phyloP scores from a whole-genome alignment of 2,113 vertebrate species.

The Cricetomys ansorgei region DNA sequence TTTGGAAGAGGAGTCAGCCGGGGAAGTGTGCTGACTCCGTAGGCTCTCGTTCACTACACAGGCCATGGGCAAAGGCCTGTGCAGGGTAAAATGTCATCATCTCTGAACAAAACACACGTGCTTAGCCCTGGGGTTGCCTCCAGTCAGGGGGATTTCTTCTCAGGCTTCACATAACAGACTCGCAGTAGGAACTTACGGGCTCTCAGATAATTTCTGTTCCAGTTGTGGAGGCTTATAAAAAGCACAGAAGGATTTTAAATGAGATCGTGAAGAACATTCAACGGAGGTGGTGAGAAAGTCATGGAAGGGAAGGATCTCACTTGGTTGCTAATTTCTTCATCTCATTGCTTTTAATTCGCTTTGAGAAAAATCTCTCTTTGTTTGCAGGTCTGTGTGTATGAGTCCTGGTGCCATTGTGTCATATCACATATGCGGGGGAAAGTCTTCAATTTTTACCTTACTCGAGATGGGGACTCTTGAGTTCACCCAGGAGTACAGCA shows the following conservation, averaged over 20 bases:
- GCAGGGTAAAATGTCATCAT: fast-evolving
- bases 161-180: neutral
- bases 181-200: neutral
- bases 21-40: neutral
- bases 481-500: neutral
- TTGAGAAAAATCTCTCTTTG: neutral
- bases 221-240: neutral
- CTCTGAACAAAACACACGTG: no score
- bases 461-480: no score
- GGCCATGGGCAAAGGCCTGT: neutral
- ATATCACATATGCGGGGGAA: neutral
- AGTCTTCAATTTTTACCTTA: neutral
- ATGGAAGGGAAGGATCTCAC: neutral
- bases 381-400: neutral
- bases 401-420: neutral
- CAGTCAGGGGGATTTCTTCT: no score
- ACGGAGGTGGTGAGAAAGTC: neutral
- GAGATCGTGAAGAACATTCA: neutral
- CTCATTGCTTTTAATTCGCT: neutral
- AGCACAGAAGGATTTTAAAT: neutral
- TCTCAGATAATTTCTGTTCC: neutral
- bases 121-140: fast-evolving
- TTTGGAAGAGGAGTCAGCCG: no score
- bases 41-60: fast-evolving
- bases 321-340: neutral